A percentile compares a stretch with the other conserved stretches of the same genome.
Conservation (phyloP, 2,797 vertebrate genomes). For the Anguilla megastoma region DNA sequence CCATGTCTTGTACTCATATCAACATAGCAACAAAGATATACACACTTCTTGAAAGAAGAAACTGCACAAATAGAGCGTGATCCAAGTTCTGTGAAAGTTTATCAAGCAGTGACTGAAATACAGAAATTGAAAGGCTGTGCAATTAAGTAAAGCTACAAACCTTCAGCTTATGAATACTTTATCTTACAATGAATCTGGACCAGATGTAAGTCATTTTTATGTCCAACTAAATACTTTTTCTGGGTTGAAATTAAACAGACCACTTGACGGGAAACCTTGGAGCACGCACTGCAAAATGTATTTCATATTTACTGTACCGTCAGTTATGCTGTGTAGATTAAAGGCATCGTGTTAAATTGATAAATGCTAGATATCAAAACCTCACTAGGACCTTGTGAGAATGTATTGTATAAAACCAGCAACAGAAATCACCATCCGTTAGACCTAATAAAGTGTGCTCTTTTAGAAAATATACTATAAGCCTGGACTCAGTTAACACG, state of each 20-base stretch:
- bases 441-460: background rate
- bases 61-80: background rate
- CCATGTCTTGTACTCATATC: conserved; percentile 6
- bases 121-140: background rate
- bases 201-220: background rate
- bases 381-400: background rate
- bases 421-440: background rate
- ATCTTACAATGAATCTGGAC: background rate
- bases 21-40: background rate
- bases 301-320: background rate
- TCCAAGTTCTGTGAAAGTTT: background rate
- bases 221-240: background rate
- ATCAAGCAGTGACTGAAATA: background rate
- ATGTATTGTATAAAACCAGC: background rate
- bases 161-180: background rate
- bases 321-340: background rate
- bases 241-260: background rate
- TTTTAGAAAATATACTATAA: background rate
- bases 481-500: background rate
- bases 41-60: background rate
- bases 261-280: background rate
- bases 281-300: background rate
- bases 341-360: background rate
- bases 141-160: background rate
- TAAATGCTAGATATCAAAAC: background rate